Base-by-base conservation (phyloP, 2,797 vertebrate species). In the Eutrigla gurnardus region DNA sequence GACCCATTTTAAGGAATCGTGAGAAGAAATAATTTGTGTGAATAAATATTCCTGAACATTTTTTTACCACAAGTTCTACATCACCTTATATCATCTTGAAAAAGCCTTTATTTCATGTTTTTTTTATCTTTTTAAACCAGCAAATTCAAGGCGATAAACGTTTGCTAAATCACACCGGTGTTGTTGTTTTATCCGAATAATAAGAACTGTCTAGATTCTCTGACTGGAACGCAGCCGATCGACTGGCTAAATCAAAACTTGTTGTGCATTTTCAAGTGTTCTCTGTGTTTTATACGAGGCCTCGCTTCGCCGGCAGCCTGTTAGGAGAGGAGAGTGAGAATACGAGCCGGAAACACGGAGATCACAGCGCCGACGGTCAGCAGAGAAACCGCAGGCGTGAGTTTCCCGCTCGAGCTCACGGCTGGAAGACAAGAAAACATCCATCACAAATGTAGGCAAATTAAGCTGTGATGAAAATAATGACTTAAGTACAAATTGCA, bases 301-400 rank as follows among this genome's bases (percentile, higher is more conserved):
- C 64, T 46, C 40, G 35, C 7, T 33, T 46, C 39, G 66, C 67
- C 76, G 18, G 7, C 71, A 4, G 77, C 73, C 45, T 18, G 92
- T 93, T 94, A 95, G 79, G 87, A 95, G 73, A 90, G 66, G 60
- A 90, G 70, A 69, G 69, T 58, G 25, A 87, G 84, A 79, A 78
- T 62, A 69, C 79, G 77, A 78, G 86, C 74, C 84, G 91, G 75
- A 53, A 93, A 33, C 75, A 88, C 0, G 54, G 87, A 87, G 77
- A 87, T 71, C 37, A 65, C 75, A 4, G 86, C 78, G 66, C 85
- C 71, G 81, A 86, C 42, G 53, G 90, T 81, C 88, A 94, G 87
- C 81, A 92, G 77, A 39, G 73, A 76, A 72, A 82, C 32, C 40
- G 65, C 79, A 36, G 93, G 88, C 25, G 77, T 78, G 35, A 88